Percentiles rank a stretch among this genome's conserved stretches.
phyloP scores from a whole-genome alignment of 1,140 invertebrate genomes.

The Ceratosolen fusciceps region DNA sequence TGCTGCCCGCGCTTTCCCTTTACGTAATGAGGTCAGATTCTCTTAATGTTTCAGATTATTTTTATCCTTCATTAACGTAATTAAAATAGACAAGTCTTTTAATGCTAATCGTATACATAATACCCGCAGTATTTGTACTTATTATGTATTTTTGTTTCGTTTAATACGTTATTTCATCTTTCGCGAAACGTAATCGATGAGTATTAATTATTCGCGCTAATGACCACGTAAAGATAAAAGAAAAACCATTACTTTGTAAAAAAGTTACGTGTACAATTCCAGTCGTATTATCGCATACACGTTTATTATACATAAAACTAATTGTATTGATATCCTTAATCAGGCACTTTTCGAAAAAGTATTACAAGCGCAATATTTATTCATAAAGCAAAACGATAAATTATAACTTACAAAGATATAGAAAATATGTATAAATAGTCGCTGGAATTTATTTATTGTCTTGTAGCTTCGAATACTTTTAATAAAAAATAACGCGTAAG shows the following conservation, averaged over 20 bases:
- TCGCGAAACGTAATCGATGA: neutral
- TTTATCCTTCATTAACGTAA: neutral
- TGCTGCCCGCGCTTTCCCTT: neutral
- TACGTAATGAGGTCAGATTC: slow-evolving; percentile 8
- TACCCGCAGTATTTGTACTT: neutral
- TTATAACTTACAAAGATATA: too few relatives aligned
- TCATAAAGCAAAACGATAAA: too few relatives aligned
- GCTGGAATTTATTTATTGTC: too few relatives aligned
- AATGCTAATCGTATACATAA: neutral
- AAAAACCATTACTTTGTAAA: neutral
- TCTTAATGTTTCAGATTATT: slow-evolving; percentile 6
- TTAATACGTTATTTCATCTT: too few relatives aligned
- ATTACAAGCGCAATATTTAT: too few relatives aligned
- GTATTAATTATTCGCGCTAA: neutral
- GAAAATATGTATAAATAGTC: too few relatives aligned
- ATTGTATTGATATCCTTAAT: neutral
- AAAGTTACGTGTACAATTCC: neutral
- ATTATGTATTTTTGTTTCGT: too few relatives aligned
- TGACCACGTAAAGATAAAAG: neutral
- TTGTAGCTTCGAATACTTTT: too few relatives aligned
- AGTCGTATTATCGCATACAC: neutral
- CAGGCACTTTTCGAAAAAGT: too few relatives aligned
- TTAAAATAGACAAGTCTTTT: neutral
- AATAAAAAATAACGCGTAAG: too few relatives aligned
- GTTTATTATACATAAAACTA: neutral